Evolutionary conservation across 1,140 invertebrate genomes (phyloP).

Genomic region (Lasioglossum baleicum): DNA sequence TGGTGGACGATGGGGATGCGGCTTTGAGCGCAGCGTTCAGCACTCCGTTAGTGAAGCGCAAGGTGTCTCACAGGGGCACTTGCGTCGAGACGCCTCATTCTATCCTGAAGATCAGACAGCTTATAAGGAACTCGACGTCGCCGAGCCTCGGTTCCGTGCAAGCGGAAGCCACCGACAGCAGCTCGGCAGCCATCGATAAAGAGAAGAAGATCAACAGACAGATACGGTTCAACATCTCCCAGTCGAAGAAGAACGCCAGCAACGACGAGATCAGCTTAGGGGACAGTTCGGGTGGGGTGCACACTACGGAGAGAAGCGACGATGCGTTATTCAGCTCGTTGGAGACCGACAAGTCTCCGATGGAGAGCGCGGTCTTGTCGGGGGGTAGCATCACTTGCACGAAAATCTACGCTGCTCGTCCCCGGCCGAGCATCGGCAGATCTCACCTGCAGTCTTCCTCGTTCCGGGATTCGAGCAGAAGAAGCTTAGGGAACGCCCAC

Average conservation of each 20-base stretch:
- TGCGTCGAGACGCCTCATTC: constrained; percentile 72
- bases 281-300: background rate
- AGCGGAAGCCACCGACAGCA: constrained; percentile 5
- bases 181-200: background rate
- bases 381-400: constrained; percentile 48
- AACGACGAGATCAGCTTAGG: background rate
- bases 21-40: constrained; percentile 59
- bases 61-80: constrained; percentile 28
- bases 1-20: constrained; percentile 24
- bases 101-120: constrained; percentile 75
- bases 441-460: constrained; percentile 43
- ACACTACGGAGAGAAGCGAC: background rate
- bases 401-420: constrained; percentile 62
- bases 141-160: constrained; percentile 27
- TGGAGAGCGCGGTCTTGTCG: constrained; percentile 53
- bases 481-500: background rate
- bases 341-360: constrained; percentile 40
- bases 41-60: constrained; percentile 73
- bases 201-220: constrained; percentile 60
- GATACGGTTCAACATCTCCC: constrained; percentile 66
- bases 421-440: constrained; percentile 70
- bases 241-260: constrained; percentile 34
- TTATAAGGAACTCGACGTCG: constrained; percentile 68
- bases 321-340: constrained; percentile 46
- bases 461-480: background rate